These are phyloP conservation scores for Brachionichthys hirsutus DNA, from an alignment of 2,113 vertebrate species.

Conservation along the genomic window DNA sequence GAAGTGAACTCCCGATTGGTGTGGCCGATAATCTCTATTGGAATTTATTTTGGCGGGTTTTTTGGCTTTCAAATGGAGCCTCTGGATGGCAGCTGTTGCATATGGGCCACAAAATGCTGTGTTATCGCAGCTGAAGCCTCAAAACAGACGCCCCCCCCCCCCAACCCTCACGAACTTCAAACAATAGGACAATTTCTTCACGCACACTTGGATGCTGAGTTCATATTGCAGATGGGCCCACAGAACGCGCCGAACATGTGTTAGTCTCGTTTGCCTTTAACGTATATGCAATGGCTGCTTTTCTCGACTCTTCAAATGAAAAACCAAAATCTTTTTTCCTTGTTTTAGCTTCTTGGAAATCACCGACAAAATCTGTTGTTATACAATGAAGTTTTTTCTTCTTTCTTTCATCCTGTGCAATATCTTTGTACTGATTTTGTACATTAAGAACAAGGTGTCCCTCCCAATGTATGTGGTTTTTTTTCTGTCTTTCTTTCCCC, in stretches of 20 bases:
- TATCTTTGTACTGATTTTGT: constrained; percentile 73
- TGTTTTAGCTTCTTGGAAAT: constrained; percentile 43
- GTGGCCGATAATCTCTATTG: constrained; percentile 64
- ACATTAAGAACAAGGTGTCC: constrained; percentile 64
- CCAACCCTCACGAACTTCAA: too few relatives aligned
- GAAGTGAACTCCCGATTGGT: constrained; percentile 57
- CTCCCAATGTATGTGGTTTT: constrained; percentile 45
- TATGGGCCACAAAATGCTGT: constrained; percentile 21
- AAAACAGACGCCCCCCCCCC: too few relatives aligned
- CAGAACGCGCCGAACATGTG: too few relatives aligned
- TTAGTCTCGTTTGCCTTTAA: too few relatives aligned
- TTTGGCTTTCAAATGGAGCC: constrained; percentile 64
- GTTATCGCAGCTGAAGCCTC: constrained; percentile 21
- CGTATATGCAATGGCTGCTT: constrained; percentile 56
- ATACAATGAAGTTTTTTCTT: constrained; percentile 51
- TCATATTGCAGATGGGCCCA: too few relatives aligned
- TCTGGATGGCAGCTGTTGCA: constrained; percentile 65
- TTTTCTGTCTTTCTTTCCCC: neutral
- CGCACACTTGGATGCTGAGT: too few relatives aligned
- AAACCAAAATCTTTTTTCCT: constrained; percentile 45
- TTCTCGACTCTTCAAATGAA: constrained; percentile 48
- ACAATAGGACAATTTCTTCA: too few relatives aligned
- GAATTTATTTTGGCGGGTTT: constrained; percentile 40
- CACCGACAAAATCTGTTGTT: constrained; percentile 59
- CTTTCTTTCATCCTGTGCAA: constrained; percentile 75